Percentiles rank a stretch among this genome's conserved stretches.
Evolutionary conservation across 2,797 vertebrate species (phyloP).

Genomic region (Eupleurogrammus muticus): DNA sequence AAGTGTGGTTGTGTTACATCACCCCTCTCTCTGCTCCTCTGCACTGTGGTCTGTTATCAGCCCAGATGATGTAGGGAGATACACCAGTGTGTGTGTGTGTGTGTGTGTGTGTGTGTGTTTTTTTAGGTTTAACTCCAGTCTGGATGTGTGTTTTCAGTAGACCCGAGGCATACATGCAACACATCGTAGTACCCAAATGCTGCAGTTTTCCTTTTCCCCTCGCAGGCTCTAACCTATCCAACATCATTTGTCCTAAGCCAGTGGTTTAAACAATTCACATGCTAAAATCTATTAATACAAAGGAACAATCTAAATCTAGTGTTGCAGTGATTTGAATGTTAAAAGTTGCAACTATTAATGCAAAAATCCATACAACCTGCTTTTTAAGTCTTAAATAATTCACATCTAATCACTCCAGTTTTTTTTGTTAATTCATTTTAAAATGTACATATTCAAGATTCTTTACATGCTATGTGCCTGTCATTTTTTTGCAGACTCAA

Average conservation of each 20-base stretch:
- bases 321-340: constrained; percentile 1
- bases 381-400: constrained; percentile 8
- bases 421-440: neutral
- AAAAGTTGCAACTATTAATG: constrained; percentile 3
- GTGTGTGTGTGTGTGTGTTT: constrained; percentile 6
- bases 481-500: neutral
- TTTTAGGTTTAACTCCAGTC: constrained; percentile 65
- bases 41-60: constrained; percentile 72
- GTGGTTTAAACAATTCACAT: constrained; percentile 33
- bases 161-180: constrained; percentile 64
- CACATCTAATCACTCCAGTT: neutral
- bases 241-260: constrained; percentile 40
- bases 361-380: neutral
- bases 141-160: constrained; percentile 72
- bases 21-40: constrained; percentile 57
- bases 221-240: constrained; percentile 41
- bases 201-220: constrained; percentile 49
- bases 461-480: neutral
- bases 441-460: neutral
- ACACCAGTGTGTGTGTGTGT: constrained; percentile 34
- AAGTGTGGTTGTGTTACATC: constrained; percentile 58
- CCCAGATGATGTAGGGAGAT: constrained; percentile 71
- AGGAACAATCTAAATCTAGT: constrained; percentile 15
- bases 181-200: constrained; percentile 64
- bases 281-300: constrained; percentile 41